Evolutionary conservation across 2,888 invertebrate species (phyloP).

Genomic region (Aspidapion aeneum): DNA sequence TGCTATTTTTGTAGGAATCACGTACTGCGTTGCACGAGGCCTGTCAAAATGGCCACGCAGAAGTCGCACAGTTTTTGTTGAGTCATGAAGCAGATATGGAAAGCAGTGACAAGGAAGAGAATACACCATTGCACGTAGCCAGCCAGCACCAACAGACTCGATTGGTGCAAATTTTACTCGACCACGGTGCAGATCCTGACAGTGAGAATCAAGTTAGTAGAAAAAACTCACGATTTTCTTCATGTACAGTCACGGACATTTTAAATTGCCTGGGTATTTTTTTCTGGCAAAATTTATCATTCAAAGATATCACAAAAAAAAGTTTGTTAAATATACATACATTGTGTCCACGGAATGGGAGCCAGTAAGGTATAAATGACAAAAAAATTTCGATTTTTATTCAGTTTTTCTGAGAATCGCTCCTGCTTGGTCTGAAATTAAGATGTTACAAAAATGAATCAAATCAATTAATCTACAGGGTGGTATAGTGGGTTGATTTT

Average conservation of each 20-base stretch:
- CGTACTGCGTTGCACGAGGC: constrained; percentile 69
- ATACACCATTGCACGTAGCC: constrained; percentile 72
- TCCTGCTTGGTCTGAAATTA: too few relatives aligned
- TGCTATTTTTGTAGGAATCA: constrained; percentile 50
- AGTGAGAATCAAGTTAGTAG: constrained; percentile 47
- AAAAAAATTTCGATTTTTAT: too few relatives aligned
- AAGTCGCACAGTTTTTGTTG: constrained; percentile 57
- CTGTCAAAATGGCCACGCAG: constrained; percentile 63
- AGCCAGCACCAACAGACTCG: constrained; percentile 72
- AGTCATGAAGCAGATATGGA: constrained; percentile 62
- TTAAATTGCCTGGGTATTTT: too few relatives aligned
- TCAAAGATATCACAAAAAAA: too few relatives aligned
- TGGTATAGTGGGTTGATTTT: too few relatives aligned
- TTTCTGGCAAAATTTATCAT: too few relatives aligned
- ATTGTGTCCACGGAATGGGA: too few relatives aligned
- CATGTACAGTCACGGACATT: not conserved
- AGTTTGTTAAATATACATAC: not conserved
- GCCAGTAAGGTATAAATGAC: too few relatives aligned
- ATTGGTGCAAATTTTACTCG: constrained; percentile 66
- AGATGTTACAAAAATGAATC: too few relatives aligned
- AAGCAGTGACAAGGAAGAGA: constrained; percentile 66
- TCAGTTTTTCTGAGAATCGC: too few relatives aligned
- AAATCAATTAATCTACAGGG: too few relatives aligned
- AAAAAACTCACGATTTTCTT: not conserved
- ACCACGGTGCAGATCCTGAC: constrained; percentile 63